Conservation (phyloP, 2,888 invertebrate genomes). For the Euproctis similis region DNA sequence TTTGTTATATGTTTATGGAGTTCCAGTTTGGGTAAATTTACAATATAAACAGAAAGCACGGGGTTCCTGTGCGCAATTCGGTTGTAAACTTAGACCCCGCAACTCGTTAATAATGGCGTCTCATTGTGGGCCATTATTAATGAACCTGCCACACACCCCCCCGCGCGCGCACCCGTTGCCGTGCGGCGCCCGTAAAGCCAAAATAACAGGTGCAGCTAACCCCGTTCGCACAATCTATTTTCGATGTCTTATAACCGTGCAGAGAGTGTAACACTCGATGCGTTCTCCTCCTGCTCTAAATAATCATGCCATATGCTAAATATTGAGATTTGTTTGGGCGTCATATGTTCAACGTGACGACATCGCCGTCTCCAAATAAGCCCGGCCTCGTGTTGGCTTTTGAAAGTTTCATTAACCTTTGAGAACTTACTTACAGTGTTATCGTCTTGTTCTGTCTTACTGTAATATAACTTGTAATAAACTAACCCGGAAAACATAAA, state of each 20-base stretch:
- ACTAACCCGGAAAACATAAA: too few relatives aligned
- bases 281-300: constrained; percentile 67
- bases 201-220: constrained; percentile 76
- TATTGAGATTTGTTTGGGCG: constrained; percentile 73
- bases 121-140: constrained; percentile 74
- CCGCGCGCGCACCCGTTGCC: constrained; percentile 47
- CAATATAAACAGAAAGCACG: constrained; percentile 30
- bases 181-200: constrained; percentile 61
- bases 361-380: constrained; percentile 63
- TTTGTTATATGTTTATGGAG: too few relatives aligned
- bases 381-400: constrained; percentile 57
- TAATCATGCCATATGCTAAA: constrained; percentile 72
- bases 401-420: constrained; percentile 66
- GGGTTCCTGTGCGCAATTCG: constrained; percentile 47
- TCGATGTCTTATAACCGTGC: constrained; percentile 72
- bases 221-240: constrained; percentile 76
- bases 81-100: constrained; percentile 56
- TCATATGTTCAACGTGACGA: constrained; percentile 71
- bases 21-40: too few relatives aligned
- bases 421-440: constrained; percentile 58
- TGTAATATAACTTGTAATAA: too few relatives aligned
- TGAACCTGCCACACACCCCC: constrained; percentile 67
- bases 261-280: constrained; percentile 64
- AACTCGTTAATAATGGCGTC: constrained; percentile 73
- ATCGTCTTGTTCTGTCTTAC: constrained; percentile 59